Evolutionary conservation across 2,888 invertebrate genomes (phyloP).

Genomic region (Chrysolina oricalcia): DNA sequence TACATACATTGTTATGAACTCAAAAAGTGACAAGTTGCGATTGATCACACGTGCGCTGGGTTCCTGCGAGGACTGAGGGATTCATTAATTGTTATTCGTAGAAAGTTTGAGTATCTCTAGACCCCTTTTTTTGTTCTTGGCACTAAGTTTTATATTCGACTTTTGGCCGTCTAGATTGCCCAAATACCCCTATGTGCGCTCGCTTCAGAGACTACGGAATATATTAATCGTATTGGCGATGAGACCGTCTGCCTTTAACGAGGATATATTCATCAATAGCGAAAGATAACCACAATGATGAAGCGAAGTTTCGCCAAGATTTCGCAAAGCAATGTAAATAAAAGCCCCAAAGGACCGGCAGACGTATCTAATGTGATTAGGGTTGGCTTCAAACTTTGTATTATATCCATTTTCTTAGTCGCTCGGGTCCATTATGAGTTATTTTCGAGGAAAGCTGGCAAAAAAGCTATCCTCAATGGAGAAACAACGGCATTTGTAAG

Average conservation of each 20-base stretch:
- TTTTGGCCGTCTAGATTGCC: not conserved
- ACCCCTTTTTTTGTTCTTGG: too few species aligned
- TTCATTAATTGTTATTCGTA: too few species aligned
- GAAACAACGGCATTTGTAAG: conserved; percentile 32
- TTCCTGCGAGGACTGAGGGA: too few species aligned
- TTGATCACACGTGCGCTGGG: too few species aligned
- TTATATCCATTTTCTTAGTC: conserved; percentile 37
- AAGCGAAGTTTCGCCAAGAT: conserved; percentile 24
- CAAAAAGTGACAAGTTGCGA: too few species aligned
- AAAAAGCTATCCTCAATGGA: conserved; percentile 22
- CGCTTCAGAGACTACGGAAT: not conserved
- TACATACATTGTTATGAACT: too few species aligned
- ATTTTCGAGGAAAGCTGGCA: conserved; percentile 37
- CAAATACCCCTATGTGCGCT: too few species aligned
- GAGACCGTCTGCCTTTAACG: not conserved
- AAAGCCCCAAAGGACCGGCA: conserved; percentile 29
- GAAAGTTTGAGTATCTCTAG: too few species aligned
- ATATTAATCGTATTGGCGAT: not conserved
- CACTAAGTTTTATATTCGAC: too few species aligned
- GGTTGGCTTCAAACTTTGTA: conserved; percentile 34
- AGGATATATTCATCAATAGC: not conserved
- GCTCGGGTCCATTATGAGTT: conserved; percentile 38
- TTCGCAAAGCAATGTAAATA: conserved; percentile 37
- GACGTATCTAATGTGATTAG: conserved; percentile 40
- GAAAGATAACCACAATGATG: conserved; percentile 1